Evolutionary conservation across 2,888 invertebrate genomes (phyloP), one percentile per base, ranked within the genome.

Genomic region (Neoaliturus tenellus): DNA sequence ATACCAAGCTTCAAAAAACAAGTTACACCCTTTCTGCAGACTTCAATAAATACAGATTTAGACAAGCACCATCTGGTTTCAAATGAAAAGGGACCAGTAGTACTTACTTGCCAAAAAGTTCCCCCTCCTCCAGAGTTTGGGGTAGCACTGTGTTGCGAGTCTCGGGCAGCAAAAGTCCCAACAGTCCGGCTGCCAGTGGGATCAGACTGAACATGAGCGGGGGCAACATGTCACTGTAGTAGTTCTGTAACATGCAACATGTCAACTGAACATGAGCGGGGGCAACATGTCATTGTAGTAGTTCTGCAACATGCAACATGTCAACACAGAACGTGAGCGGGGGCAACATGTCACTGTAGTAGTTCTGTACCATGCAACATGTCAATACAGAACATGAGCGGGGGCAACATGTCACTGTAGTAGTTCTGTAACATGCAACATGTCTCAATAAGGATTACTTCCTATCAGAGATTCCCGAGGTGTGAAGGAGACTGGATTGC

Each of bases 81-180:
- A n/a, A n/a, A n/a, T n/a, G n/a, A n/a, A n/a, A n/a, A n/a, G n/a
- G n/a, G 48, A n/a, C 5, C 23, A 23, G 23, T 62, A 31, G 14
- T 39, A 87, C 90, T 87, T 86, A 91, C 89, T 91, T 92, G 51
- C 92, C 93, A 88, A 93, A 93, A 23, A 91, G 92, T 90, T 96
- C 96, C 0, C 96, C 96, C 88, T 97, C 97, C 88, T 95, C 95
- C 85, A 97, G 91, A 0, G 96, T 96, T 88, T 97, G 96, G 0
- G 96, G 96, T 28, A 97, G 91, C 86, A 93, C 93, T 87, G 93
- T 94, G 83, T 95, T 95, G 83, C 94, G 92, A 0, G 97, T 97
- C 90, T 97, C 97, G 0, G 97, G 97, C 84, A 97, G 90, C 51
- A 95, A 90, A 0, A 95, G 88, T 86, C 95, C 94, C 3, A 96